These are phyloP conservation scores for Hemicordylus capensis DNA, from an alignment of 2,113 vertebrate species.

Conservation along the genomic window DNA sequence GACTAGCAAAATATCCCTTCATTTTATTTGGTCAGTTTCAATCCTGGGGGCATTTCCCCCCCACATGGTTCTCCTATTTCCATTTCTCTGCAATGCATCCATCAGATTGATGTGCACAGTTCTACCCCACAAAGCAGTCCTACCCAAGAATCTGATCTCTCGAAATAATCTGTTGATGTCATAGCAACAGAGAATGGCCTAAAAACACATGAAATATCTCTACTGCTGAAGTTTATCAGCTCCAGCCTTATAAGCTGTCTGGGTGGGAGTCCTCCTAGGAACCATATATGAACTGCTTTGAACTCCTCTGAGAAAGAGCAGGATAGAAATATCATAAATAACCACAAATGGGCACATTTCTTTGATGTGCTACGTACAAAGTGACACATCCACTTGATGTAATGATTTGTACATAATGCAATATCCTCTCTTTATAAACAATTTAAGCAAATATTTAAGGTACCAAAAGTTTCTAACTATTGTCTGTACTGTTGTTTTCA, in stretches of 20 bases:
- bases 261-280: neutral
- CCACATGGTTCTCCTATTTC: neutral
- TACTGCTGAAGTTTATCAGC: neutral
- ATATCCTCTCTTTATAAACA: neutral
- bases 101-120: neutral
- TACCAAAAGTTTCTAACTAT: neutral
- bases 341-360: neutral
- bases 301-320: neutral
- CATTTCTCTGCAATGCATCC: neutral
- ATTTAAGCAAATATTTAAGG: rapidly evolving
- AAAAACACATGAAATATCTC: neutral
- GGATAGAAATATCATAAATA: neutral
- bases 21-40: neutral
- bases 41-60: neutral
- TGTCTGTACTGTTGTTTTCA: neutral
- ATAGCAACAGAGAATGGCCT: neutral
- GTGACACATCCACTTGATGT: neutral
- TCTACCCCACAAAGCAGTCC: neutral
- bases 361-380: neutral
- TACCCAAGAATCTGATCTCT: neutral
- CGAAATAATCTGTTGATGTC: neutral
- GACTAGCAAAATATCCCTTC: neutral
- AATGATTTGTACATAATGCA: neutral
- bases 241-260: neutral
- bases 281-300: neutral